phyloP scores from a whole-genome alignment of 2,888 invertebrate genomes.

The Pherbina coryleti region DNA sequence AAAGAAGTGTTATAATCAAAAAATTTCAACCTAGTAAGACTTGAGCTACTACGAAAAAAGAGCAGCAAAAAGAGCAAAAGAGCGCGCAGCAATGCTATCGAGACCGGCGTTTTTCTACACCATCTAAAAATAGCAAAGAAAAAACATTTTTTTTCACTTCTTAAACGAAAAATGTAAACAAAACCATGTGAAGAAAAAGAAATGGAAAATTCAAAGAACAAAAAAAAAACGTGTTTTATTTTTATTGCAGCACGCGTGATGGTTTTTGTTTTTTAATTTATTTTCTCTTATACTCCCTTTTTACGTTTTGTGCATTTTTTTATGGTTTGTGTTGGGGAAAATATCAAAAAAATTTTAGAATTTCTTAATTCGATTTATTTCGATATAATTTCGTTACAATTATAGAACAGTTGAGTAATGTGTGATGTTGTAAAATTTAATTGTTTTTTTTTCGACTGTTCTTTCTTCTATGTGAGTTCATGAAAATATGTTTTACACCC shows the following conservation, averaged over 20 bases:
- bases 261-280: neutral
- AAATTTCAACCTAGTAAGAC: neutral
- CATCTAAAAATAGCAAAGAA: slow-evolving; percentile 4
- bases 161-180: slow-evolving; percentile 4
- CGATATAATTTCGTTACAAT: too few relatives aligned
- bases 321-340: neutral
- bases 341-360: neutral
- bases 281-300: neutral
- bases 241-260: slow-evolving; percentile 8
- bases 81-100: neutral
- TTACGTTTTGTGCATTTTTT: neutral
- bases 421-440: too few relatives aligned
- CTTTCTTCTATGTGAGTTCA: too few relatives aligned
- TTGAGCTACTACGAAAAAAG: neutral
- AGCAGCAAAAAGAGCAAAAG: neutral
- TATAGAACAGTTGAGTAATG: too few relatives aligned
- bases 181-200: neutral
- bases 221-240: slow-evolving; percentile 18
- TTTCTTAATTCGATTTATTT: neutral
- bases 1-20: neutral
- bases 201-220: neutral
- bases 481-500: too few relatives aligned
- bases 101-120: neutral
- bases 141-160: neutral
- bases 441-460: too few relatives aligned